Base-by-base conservation (phyloP, 2,888 invertebrate species). In the Mythimna albipuncta region DNA sequence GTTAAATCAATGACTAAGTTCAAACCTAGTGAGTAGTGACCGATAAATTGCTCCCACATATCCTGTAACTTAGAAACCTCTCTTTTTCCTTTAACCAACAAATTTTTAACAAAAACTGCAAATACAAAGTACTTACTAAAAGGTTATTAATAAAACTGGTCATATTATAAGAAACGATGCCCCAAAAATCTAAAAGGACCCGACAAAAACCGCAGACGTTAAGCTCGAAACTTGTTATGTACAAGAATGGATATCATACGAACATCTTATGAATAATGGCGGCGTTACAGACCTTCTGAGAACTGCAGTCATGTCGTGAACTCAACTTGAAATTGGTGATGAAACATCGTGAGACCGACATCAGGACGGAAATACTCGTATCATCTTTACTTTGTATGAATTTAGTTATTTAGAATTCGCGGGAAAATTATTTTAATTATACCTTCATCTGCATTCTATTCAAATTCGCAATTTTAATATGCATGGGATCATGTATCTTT, bases 251-350 rank as follows among this genome's bases (percentile, higher is more conserved):
- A 92, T 93, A 94, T 94, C 94, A 93, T 87, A 94, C 73, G 92
- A 94, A 93, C 91, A 92, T 91, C 91, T 89, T 89, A 91, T 94
- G 94, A 94, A 91, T 93, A 93, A 94, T 91, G 90, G 82, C 86
- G 82, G 90, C 89, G 85, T 87, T 88, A 87, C 87, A 90, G 89
- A 89, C 93, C 93, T 94, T 94, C 94, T 90, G 84, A 86, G 94
- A 94, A 94, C 79, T 88, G 87, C 89, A 85, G 85, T 83, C 87
- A 87, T 68, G 85, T 76, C 75, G 76, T 79, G 88, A 88, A 87
- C 90, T 89, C 77, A 13, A 47, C 47, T 47, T 79, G 77, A 85
- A 83, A 83, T 76, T 81, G 74, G 70, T 80, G 86, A 87, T 85
- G 83, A 81, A 81, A 85, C 82, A 71, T 69, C 75, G 79, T 82